These are phyloP conservation scores for Phasianus colchicus DNA, from an alignment of 2,113 vertebrate species.

Conservation along the genomic window DNA sequence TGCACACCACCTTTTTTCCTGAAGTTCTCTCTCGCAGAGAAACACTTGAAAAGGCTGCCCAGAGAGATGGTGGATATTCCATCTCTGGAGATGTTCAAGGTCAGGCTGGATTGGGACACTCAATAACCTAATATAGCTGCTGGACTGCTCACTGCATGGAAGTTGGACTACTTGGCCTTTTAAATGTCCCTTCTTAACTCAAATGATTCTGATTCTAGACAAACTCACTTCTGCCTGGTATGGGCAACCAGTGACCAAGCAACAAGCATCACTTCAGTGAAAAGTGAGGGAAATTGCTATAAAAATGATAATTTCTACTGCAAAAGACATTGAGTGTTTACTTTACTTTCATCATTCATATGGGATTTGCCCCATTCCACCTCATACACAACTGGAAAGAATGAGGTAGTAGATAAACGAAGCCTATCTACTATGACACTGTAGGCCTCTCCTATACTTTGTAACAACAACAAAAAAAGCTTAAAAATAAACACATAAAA, in stretches of 20 bases:
- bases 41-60: too few species aligned
- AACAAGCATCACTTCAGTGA: not conserved
- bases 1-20: rapidly evolving
- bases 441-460: rapidly evolving
- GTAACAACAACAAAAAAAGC: not conserved
- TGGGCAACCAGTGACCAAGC: not conserved
- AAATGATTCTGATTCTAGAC: too few species aligned
- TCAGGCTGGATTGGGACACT: too few species aligned
- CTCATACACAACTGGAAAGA: not conserved
- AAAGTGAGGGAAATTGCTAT: not conserved
- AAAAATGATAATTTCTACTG: not conserved
- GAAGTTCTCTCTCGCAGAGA: not conserved
- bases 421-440: not conserved
- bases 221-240: rapidly evolving
- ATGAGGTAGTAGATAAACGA: not conserved
- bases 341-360: not conserved
- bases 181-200: too few species aligned
- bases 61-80: too few species aligned
- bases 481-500: not conserved
- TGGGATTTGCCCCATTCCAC: rapidly evolving
- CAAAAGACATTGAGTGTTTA: rapidly evolving
- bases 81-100: too few species aligned
- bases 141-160: too few species aligned
- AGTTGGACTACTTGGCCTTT: too few species aligned
- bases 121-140: too few species aligned